A percentile compares a stretch with the other conserved stretches of the same genome.
phyloP scores from a whole-genome alignment of 53 echinoderm and acorn worm genomes.

The Crossaster papposus region DNA sequence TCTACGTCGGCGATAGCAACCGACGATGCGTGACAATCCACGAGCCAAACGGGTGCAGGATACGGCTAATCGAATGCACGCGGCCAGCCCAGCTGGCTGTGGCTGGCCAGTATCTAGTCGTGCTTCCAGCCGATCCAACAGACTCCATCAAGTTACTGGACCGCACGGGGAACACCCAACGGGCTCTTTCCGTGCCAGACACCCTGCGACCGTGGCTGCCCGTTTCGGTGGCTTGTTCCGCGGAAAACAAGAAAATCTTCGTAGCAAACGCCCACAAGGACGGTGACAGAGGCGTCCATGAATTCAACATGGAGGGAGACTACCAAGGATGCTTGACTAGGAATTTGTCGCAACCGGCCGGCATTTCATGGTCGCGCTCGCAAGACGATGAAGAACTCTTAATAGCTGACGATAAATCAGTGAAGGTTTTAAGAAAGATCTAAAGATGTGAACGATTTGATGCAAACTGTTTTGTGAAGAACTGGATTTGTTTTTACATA shows the following conservation, averaged over 20 bases:
- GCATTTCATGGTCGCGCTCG: slow-evolving; percentile 12
- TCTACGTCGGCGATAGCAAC: slow-evolving; percentile 40
- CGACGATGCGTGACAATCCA: slow-evolving; percentile 45
- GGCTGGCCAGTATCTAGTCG: slow-evolving; percentile 3
- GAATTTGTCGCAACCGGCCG: slow-evolving; percentile 14
- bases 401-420: slow-evolving; percentile 3
- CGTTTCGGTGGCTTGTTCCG: slow-evolving; percentile 17
- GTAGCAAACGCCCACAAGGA: slow-evolving; percentile 25
- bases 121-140: slow-evolving; percentile 33
- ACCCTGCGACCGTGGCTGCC: slow-evolving; percentile 26
- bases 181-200: neutral
- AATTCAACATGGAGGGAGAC: slow-evolving; percentile 19
- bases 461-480: too few relatives aligned
- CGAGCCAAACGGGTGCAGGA: slow-evolving; percentile 2
- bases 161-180: neutral
- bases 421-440: slow-evolving; percentile 17
- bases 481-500: too few relatives aligned
- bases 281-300: neutral
- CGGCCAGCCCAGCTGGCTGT: slow-evolving; percentile 30
- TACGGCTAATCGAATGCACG: slow-evolving; percentile 28
- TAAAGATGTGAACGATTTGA: too few relatives aligned
- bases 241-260: neutral
- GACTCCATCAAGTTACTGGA: slow-evolving; percentile 46
- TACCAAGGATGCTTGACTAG: neutral
- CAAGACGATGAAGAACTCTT: slow-evolving; percentile 20